A percentile compares a stretch with the other conserved stretches of the same genome.
These are phyloP conservation scores for Glaucidium brasilianum DNA, from an alignment of 2,113 vertebrate species.

Conservation along the genomic window DNA sequence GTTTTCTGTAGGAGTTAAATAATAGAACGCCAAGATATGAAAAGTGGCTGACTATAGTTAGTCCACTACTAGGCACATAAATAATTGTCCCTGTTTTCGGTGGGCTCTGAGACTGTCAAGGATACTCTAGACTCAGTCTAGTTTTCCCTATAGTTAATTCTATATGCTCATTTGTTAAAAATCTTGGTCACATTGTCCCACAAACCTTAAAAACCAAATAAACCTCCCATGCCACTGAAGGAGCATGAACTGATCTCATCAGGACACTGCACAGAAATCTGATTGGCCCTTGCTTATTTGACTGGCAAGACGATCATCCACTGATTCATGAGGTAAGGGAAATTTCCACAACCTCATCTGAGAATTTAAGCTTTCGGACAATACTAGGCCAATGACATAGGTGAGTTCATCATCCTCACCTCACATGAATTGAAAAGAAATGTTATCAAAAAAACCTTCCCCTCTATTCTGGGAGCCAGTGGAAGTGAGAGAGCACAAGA, in stretches of 20 bases:
- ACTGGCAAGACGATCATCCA: not conserved
- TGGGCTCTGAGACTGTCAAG: not conserved
- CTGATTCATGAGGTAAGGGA: not conserved
- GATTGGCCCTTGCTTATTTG: not conserved
- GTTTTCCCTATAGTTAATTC: not conserved
- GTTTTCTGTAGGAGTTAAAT: not conserved
- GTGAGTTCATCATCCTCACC: not conserved
- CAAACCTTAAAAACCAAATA: not conserved
- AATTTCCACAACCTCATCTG: not conserved
- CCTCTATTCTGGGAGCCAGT: not conserved
- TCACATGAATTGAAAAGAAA: not conserved
- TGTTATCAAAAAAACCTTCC: too few species aligned
- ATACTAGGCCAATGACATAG: not conserved
- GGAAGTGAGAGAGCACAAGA: not conserved
- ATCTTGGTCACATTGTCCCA: not conserved
- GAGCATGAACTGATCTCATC: not conserved
- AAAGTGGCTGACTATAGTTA: not conserved
- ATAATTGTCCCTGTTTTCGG: not conserved
- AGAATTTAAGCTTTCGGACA: not conserved
- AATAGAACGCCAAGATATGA: not conserved
- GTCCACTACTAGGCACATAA: not conserved
- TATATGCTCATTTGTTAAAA: not conserved
- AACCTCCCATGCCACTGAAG: not conserved
- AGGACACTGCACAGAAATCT: not conserved
- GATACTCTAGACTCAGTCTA: not conserved